A percentile compares a stretch with the other conserved stretches of the same genome.
Conservation (phyloP, 2,113 vertebrate species). For the Clarias batrachus region DNA sequence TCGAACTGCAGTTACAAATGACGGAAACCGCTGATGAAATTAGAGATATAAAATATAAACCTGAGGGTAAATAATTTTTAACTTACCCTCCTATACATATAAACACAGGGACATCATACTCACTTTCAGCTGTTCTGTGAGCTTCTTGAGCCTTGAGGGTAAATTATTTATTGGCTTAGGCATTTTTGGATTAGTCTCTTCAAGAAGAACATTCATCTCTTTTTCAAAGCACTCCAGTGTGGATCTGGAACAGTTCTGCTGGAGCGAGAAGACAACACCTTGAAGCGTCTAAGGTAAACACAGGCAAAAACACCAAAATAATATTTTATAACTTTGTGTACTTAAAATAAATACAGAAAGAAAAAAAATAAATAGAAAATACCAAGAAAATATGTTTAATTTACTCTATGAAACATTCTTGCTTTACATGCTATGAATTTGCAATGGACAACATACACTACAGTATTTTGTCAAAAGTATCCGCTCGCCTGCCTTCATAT, state of each 20-base stretch:
- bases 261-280: constrained; percentile 30
- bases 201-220: constrained; percentile 45
- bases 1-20: too few species aligned
- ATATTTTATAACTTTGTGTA: neutral
- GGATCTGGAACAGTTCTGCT: constrained; percentile 58
- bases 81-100: neutral
- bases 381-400: neutral
- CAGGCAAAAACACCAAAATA: constrained; percentile 2
- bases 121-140: constrained; percentile 23
- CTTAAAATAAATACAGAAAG: neutral
- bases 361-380: neutral
- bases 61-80: too few species aligned
- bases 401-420: neutral
- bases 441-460: neutral
- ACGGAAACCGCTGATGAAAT: too few species aligned
- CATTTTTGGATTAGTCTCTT: constrained; percentile 6
- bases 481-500: too few species aligned
- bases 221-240: constrained; percentile 50
- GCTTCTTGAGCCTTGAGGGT: neutral
- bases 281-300: neutral
- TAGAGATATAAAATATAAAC: too few species aligned
- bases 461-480: too few species aligned
- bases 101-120: constrained; percentile 23
- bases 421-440: neutral
- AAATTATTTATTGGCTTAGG: too few species aligned